These are phyloP conservation scores for Chamaedrilus cognettii DNA, from an alignment of 2,888 invertebrate species.

Conservation along the genomic window DNA sequence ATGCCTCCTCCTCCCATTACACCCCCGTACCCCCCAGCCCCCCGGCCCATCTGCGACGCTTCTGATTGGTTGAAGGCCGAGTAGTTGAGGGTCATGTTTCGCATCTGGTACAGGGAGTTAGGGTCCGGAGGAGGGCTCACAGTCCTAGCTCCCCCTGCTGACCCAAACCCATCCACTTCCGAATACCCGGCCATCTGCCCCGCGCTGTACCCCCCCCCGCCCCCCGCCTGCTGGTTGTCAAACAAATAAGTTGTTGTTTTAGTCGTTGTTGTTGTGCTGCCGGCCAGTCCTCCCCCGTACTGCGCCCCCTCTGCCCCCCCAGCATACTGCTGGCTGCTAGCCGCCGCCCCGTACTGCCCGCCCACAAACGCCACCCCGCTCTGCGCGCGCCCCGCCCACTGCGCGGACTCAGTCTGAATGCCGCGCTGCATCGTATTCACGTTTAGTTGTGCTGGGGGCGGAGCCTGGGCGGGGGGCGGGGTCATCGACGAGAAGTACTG, in stretches of 20 bases:
- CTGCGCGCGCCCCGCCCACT: neutral
- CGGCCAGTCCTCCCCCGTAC: neutral
- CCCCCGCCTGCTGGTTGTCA: constrained; percentile 10
- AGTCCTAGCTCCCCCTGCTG: neutral
- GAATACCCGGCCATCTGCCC: constrained; percentile 9
- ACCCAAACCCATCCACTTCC: neutral
- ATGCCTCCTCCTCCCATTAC: neutral
- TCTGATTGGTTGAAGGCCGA: constrained; percentile 12
- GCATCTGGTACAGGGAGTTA: constrained; percentile 23
- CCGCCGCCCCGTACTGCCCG: neutral
- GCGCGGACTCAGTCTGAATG: constrained; percentile 18
- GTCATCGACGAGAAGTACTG: constrained; percentile 16
- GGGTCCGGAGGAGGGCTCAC: constrained; percentile 20
- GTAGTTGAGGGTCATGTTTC: constrained; percentile 31
- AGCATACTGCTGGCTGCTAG: constrained; percentile 15
- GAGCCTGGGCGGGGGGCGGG: neutral
- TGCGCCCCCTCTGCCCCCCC: constrained; percentile 15
- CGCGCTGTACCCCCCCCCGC: neutral
- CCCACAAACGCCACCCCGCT: neutral
- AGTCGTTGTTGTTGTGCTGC: constrained; percentile 2
- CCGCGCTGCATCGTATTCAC: constrained; percentile 11
- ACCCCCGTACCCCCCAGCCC: neutral
- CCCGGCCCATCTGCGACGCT: constrained; percentile 5
- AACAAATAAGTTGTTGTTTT: constrained; percentile 9
- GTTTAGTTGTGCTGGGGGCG: neutral